phyloP scores from a whole-genome alignment of 1,140 invertebrate genomes.

The Drosophila prosaltans region DNA sequence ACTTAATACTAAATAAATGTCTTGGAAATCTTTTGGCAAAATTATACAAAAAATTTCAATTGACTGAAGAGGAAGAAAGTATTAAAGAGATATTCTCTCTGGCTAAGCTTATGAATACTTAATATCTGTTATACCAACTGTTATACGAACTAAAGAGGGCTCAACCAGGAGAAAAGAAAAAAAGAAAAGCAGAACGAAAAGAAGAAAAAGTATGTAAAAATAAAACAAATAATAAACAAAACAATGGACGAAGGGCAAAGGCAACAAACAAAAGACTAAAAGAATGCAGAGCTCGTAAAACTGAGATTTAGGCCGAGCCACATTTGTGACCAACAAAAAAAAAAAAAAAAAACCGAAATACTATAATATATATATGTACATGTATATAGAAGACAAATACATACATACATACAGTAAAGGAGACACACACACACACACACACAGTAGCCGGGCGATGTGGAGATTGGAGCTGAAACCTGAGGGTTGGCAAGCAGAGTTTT shows the following conservation, averaged over 20 bases:
- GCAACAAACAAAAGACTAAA: constrained; percentile 47
- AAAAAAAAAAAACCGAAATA: constrained; percentile 15
- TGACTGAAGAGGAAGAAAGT: background rate
- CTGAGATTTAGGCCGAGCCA: constrained; percentile 79
- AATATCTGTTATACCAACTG: constrained; percentile 13
- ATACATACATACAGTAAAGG: constrained; percentile 27
- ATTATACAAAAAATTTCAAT: background rate
- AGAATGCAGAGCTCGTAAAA: constrained; percentile 75
- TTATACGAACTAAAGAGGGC: constrained; percentile 2
- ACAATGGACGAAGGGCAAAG: constrained; percentile 54
- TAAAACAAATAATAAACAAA: constrained; percentile 82
- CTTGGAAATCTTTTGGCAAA: too few species aligned
- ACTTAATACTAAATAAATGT: too few species aligned
- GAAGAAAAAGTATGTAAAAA: constrained; percentile 71
- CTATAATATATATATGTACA: constrained; percentile 1
- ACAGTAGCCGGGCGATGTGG: constrained; percentile 30
- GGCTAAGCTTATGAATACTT: constrained; percentile 5
- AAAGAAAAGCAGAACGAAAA: constrained; percentile 30
- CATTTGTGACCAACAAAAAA: constrained; percentile 76
- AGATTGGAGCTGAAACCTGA: constrained; percentile 23
- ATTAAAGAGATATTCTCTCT: background rate
- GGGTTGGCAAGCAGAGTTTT: constrained; percentile 41
- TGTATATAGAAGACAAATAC: constrained; percentile 2
- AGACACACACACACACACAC: background rate
- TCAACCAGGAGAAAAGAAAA: background rate